Conservation (phyloP, 2,888 invertebrate species). For the Cancer borealis region DNA sequence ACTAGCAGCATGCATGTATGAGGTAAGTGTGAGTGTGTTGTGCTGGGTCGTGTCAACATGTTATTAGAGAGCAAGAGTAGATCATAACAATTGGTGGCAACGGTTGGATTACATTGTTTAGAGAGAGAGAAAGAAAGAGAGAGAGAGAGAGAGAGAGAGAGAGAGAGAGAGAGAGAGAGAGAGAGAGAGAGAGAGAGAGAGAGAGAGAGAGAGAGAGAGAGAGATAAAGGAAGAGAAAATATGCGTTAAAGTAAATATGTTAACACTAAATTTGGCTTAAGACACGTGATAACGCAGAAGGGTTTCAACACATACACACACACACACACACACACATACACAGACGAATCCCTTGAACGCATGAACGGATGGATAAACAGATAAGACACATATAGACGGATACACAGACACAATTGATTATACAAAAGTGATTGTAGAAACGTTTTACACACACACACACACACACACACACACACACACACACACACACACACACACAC, state of each 20-base stretch:
- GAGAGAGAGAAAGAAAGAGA: not conserved
- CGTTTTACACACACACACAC: not conserved
- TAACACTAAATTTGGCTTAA: no score
- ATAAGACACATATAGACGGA: not conserved
- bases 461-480: conserved; percentile 31
- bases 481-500: no score
- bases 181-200: conserved; percentile 26
- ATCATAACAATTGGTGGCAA: no score
- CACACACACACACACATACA: not conserved
- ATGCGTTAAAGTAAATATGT: not conserved
- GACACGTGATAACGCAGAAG: not conserved
- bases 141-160: conserved; percentile 9
- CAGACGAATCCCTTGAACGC: not conserved
- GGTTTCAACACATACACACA: not conserved
- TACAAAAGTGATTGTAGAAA: not conserved
- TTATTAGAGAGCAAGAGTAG: not conserved
- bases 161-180: not conserved
- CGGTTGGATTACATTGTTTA: not conserved
- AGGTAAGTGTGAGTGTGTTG: no score
- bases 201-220: conserved; percentile 42
- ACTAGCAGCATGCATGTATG: no score
- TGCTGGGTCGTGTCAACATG: no score
- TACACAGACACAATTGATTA: no score
- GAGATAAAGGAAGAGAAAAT: not conserved
- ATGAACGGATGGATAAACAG: not conserved